Base-by-base conservation (phyloP, 2,797 vertebrate genomes). In the Myripristis jacobus region DNA sequence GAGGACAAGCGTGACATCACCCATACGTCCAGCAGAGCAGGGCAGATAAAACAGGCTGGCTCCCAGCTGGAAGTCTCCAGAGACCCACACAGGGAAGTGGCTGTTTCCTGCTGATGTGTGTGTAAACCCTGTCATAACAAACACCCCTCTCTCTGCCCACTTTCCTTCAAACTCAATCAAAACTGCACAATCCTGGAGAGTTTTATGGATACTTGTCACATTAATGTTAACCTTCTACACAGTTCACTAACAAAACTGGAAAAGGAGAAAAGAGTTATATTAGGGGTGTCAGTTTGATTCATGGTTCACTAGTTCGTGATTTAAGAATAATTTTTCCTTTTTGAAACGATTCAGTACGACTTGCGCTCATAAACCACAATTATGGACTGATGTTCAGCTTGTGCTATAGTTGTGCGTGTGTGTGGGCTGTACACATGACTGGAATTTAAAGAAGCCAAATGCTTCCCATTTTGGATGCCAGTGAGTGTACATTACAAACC, bases 61-160 rank as follows among this genome's bases (percentile, higher is more conserved):
- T 79, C 83, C 66, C 80, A 79, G 72, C 67, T 74, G 68, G 80
- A 85, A 11, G 56, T 70, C 88, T 76, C 79, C 2, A 11, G 89
- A 80, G 80, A 86, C 43, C 51, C 27, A 31, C 52, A 71, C 82
- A 65, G 75, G 91, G 92, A 92, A 91, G 89, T 87, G 88, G 85
- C 91, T 90, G 91, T 86, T 93, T 93, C 93, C 92, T 93, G 87
- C 88, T 89, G 89, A 91, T 94, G 81, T 67, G 71, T 71, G 70
- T 54, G 55, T 75, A 69, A 81, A 89, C 52, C 34, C 66, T 86
- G 83, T 87, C 76, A 84, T 61, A 87, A 88, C 84, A 88, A 86
- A 86, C 56, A 31, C 2, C 10, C 24, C 56, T 19, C 69, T 36
- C 68, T 47, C 73, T 81, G 82, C 65, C 83, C 75, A 48, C 77